Base-by-base conservation (phyloP, 2,113 vertebrate genomes). In the Carettochelys insculpta region DNA sequence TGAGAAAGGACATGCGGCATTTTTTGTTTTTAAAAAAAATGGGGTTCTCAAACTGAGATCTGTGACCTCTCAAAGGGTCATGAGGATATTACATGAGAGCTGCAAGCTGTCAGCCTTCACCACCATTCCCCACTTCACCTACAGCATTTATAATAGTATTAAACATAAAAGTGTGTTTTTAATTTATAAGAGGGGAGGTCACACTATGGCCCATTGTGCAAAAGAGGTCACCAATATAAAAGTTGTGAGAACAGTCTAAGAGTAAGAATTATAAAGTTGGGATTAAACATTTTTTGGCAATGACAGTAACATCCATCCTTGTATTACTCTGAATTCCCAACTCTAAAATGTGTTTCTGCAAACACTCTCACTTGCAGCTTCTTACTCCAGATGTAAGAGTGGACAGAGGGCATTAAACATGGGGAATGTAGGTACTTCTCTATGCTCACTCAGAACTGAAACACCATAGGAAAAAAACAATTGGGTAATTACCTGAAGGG, bases 401-500 rank as follows among this genome's bases (percentile, higher is more conserved):
- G 41, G 68, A n/a, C 68, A 13, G 24, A 43, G 41, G 68, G 41
- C 25, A 11, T 38, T 65, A 85, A 68, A 19, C 52, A 43, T 2
- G 25, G 20, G 38, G 12, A 82, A 51, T 75, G 75, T 38, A 92
- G 45, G 82, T 3, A 79, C 3, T 31, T 78, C 43, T 86, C 73
- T 71, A 16, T 58, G 80, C 68, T 29, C 80, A 68, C 38, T 17
- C 34, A 41, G 5, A 25, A 75, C 19, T 84, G 11, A 54, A 38
- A 83, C 1, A 7, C 17, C 53, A 56, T 1, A 47, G 13, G 92
- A 76, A 47, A 86, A 52, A 81, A 77, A 1, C 61, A 65, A 8
- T 41, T 1, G 41, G n/a, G 19, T 82, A 48, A 41, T 96, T 94
- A 98, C 98, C 98, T 98, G 96, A 38, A 98, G 88, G 25, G 43